phyloP scores from a whole-genome alignment of 2,113 vertebrate genomes.

The Hippocampus guttulatus region DNA sequence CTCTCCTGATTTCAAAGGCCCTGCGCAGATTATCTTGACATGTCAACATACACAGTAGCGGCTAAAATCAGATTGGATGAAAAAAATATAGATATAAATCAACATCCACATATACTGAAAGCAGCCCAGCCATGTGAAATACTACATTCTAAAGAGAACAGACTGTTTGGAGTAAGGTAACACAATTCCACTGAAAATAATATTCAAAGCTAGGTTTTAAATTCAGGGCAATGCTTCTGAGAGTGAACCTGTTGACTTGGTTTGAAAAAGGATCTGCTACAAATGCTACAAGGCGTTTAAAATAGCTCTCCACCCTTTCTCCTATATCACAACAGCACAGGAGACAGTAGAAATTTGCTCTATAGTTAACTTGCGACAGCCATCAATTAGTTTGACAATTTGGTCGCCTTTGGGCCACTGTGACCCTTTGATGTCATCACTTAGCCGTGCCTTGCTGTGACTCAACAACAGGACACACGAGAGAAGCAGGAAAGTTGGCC shows the following conservation, averaged over 20 bases:
- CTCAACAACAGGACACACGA: conserved; percentile 52
- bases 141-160: too few relatives aligned
- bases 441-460: conserved; percentile 60
- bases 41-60: too few relatives aligned
- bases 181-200: too few relatives aligned
- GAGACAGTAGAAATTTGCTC: conserved; percentile 63
- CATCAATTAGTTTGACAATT: conserved; percentile 47
- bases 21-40: too few relatives aligned
- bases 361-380: conserved; percentile 58
- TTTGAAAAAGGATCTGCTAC: conserved; percentile 31
- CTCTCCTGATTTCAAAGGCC: too few relatives aligned
- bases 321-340: conserved; percentile 42
- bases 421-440: conserved; percentile 62
- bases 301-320: conserved; percentile 36
- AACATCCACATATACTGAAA: too few relatives aligned
- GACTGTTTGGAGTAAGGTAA: too few relatives aligned
- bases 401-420: conserved; percentile 56
- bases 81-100: too few relatives aligned
- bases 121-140: too few relatives aligned
- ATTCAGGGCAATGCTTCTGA: too few relatives aligned
- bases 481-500: conserved; percentile 51
- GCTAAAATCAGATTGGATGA: too few relatives aligned
- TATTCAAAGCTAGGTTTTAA: too few relatives aligned
- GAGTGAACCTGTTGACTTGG: neutral
- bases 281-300: conserved; percentile 43